Evolutionary conservation across 2,797 vertebrate genomes (phyloP), one percentile per base, ranked within the genome.

Genomic region (Steatocranus sp.): DNA sequence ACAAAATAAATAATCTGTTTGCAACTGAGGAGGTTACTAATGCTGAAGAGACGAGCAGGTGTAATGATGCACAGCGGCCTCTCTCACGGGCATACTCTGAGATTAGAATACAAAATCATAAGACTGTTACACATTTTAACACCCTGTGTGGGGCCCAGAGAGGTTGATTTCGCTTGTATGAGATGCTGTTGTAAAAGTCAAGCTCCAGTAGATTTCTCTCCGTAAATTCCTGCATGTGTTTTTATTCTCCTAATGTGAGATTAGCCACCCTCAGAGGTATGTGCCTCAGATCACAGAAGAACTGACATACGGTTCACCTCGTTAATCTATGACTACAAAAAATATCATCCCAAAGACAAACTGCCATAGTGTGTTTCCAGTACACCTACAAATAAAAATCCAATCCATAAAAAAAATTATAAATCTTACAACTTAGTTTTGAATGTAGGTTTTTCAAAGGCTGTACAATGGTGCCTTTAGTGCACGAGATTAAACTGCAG

Each of bases 1-100:
- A 97, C 97, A 98, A 98, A 98, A 98, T 98, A 98, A 98, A 98
- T 98, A 96, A 97, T 99, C 97, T 98, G 96, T 96, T 97, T 96
- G 96, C 96, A 96, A 97, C 96, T 90, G 92, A 96, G 94, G 94
- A 95, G 91, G 94, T 83, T 90, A 94, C 89, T 95, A 95, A 94
- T 93, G 95, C 92, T 95, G 88, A 93, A 94, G 82, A 89, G 74
- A 93, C 86, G 78, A 80, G 82, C 78, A 91, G 48, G 78, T 91
- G 82, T 88, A 80, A 90, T 79, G 89, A 86, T 88, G 86, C 92
- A 91, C 88, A 85, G 88, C 78, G 82, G 83, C 34, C 79, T 88
- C 89, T 83, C 86, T 92, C 86, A 89, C 73, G 75, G 86, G 88
- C 82, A 87, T 27, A 83, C 61, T 88, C 83, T 86, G 80, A 75